Percentiles rank a stretch among this genome's conserved stretches.
Conservation (phyloP, 2,797 vertebrate genomes). For the Ceryle rudis region DNA sequence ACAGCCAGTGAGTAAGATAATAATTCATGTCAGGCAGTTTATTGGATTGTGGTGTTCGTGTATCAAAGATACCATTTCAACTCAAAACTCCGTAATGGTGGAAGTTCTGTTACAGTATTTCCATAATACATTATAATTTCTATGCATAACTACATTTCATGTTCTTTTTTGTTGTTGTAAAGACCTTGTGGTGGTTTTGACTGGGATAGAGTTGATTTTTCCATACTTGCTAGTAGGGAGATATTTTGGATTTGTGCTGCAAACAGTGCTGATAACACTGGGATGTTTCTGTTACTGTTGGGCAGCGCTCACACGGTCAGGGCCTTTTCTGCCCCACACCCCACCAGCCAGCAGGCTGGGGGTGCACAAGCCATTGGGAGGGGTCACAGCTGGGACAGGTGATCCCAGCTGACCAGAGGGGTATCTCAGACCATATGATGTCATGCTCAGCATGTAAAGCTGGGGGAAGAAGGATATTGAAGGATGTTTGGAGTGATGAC, state of each 20-base stretch:
- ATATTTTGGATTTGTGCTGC: background rate
- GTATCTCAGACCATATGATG: accelerated
- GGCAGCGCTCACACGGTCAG: accelerated
- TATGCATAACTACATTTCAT: background rate
- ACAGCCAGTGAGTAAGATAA: background rate
- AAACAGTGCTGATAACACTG: accelerated
- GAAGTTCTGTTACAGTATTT: background rate
- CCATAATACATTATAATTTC: background rate
- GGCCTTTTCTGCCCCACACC: background rate
- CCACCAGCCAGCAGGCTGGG: accelerated
- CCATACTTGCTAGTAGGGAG: too few relatives aligned
- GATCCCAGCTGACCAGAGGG: background rate
- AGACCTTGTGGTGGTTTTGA: background rate
- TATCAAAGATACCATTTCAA: background rate
- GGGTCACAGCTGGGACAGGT: background rate
- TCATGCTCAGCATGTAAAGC: accelerated
- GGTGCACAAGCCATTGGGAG: background rate
- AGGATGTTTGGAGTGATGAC: accelerated
- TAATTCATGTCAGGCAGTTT: background rate
- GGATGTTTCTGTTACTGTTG: accelerated
- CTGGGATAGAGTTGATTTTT: background rate
- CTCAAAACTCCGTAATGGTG: background rate
- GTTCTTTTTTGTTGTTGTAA: background rate
- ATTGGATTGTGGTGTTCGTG: background rate
- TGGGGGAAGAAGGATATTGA: background rate